phyloP scores from a whole-genome alignment of 1,140 invertebrate species.

The Danaus plexippus region DNA sequence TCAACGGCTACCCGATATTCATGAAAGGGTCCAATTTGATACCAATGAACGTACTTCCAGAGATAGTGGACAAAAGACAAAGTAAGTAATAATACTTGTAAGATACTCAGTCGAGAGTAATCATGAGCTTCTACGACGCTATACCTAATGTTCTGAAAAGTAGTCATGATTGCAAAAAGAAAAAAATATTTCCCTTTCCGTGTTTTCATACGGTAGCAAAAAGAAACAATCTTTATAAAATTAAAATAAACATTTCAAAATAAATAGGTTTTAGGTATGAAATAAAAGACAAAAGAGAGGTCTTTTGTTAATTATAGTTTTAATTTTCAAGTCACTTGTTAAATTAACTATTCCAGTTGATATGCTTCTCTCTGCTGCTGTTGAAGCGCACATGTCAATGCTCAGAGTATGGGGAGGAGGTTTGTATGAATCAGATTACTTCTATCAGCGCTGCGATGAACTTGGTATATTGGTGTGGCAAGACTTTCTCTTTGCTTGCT shows the following conservation, averaged over 20 bases:
- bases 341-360: constrained; percentile 36
- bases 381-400: constrained; percentile 92
- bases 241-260: no score
- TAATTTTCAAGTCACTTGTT: no score
- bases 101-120: background rate
- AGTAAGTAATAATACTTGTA: constrained; percentile 35
- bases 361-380: constrained; percentile 80
- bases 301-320: no score
- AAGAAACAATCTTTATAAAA: no score
- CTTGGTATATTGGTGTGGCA: constrained; percentile 91
- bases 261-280: no score
- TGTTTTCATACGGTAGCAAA: no score
- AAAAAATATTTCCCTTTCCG: no score
- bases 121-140: no score
- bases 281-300: no score
- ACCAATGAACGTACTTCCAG: constrained; percentile 90
- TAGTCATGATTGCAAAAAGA: no score
- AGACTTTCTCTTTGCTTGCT: constrained; percentile 98
- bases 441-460: constrained; percentile 89
- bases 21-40: constrained; percentile 98
- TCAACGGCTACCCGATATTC: constrained; percentile 93
- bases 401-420: constrained; percentile 98
- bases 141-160: no score
- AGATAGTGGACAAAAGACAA: constrained; percentile 71
- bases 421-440: constrained; percentile 92